Base-by-base conservation (phyloP, 2,113 vertebrate species). In the Crypturellus undulatus region DNA sequence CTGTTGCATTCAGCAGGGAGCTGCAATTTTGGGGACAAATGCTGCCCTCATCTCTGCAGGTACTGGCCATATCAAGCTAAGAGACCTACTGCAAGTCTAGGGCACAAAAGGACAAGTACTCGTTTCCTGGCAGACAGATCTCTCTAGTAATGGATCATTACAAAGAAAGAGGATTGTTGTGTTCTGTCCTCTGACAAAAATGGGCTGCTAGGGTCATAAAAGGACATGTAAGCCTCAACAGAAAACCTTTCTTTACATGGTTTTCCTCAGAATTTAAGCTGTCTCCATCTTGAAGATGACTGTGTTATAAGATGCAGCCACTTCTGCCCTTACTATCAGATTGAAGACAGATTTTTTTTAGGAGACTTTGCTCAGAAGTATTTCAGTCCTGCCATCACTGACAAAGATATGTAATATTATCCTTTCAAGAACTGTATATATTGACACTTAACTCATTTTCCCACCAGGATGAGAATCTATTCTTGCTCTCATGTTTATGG, bases 331-430 rank as follows among this genome's bases (percentile, higher is more conserved):
- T 49, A 43, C 22, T 25, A 43, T 71, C 30, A 78, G 26, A 28
- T 21, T 60, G 65, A 75, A 86, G 54, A 43, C 6, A 51, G 3
- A 12, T 0, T 0, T 0, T 7, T 6, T 78, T 84, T 78, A 28
- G 69, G 43, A 43, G 22, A 68, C 12, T 43, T 40, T 91, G 32
- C 45, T 56, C 40, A 42, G 28, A 63, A 59, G 17, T 32, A 30
- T 34, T 42, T 10, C 70, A 72, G 43, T 30, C 60, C 28, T 69
- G 54, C n/a, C 64, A 69, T 78, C 32, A 65, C 4, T 22, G 32
- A n/a, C 65, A 64, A 40, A 22, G 32, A 47, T 2, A 71, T 0
- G 2, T 8, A 71, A 36, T 6, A 56, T 18, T 17, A 51, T 17
- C 28, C 40, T 45, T 65, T 43, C 70, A 85, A 19, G n/a, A 24